phyloP scores from a whole-genome alignment of 1,140 invertebrate genomes.

The Habropoda laboriosa region DNA sequence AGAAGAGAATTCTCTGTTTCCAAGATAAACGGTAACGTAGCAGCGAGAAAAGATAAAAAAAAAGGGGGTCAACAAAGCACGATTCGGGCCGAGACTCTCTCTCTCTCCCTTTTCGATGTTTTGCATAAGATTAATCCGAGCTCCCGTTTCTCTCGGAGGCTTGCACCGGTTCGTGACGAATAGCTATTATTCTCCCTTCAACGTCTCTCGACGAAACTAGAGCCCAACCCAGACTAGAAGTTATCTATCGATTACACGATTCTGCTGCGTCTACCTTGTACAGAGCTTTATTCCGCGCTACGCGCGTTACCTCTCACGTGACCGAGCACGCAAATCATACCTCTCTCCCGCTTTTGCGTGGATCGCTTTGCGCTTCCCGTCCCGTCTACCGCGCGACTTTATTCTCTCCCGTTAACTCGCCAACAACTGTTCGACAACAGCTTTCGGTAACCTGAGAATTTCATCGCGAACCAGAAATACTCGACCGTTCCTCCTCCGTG shows the following conservation, averaged over 20 bases:
- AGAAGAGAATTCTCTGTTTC: too few species aligned
- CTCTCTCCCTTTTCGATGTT: constrained; percentile 20
- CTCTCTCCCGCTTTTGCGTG: background rate
- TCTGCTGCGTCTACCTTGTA: constrained; percentile 25
- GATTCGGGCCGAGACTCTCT: background rate
- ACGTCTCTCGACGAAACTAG: constrained; percentile 53
- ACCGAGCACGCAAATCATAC: constrained; percentile 47
- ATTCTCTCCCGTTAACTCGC: background rate
- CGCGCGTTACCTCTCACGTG: constrained; percentile 48
- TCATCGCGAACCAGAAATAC: background rate
- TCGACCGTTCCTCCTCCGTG: background rate
- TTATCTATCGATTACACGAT: constrained; percentile 61
- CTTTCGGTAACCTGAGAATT: background rate
- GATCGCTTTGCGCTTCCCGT: background rate
- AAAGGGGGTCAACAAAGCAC: background rate
- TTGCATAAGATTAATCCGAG: constrained; percentile 57
- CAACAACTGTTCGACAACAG: too few species aligned
- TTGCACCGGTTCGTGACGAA: constrained; percentile 58
- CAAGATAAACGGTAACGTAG: too few species aligned
- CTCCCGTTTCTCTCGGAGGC: constrained; percentile 46
- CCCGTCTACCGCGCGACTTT: background rate
- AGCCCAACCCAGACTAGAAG: constrained; percentile 10
- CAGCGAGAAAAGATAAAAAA: background rate
- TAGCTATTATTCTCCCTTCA: constrained; percentile 59
- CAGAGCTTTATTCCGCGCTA: constrained; percentile 10